Percentiles rank a stretch among this genome's conserved stretches.
phyloP scores from a whole-genome alignment of 53 echinoderm and acorn worm species.

The Antedon mediterranea region DNA sequence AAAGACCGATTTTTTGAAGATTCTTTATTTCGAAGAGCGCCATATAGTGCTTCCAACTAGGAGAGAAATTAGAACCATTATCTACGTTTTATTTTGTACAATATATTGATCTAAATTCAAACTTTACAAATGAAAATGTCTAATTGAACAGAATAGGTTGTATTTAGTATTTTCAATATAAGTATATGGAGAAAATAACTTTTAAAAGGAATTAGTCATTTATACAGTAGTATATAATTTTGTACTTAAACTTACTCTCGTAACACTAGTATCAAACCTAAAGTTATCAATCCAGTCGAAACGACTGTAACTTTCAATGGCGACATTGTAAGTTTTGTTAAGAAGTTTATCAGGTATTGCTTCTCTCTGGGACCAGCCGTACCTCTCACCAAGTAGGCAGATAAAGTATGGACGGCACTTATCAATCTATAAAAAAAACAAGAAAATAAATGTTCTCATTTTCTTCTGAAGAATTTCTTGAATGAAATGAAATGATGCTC shows the following conservation, averaged over 20 bases:
- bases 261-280: conserved; percentile 65
- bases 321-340: conserved; percentile 51
- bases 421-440: conserved; percentile 9
- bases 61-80: too few species aligned
- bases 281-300: conserved; percentile 51
- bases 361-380: conserved; percentile 4
- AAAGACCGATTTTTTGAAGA: conserved; percentile 26
- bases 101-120: too few species aligned
- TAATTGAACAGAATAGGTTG: too few species aligned
- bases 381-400: conserved; percentile 8
- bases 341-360: conserved; percentile 39
- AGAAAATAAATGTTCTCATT: too few species aligned
- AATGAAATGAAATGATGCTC: too few species aligned
- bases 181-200: too few species aligned
- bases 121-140: too few species aligned
- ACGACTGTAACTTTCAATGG: conserved; percentile 30
- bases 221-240: too few species aligned
- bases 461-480: too few species aligned
- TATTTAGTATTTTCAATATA: too few species aligned
- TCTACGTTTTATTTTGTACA: too few species aligned
- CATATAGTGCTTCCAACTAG: conserved; percentile 71
- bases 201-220: too few species aligned
- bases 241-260: conserved; percentile 56
- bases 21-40: conserved; percentile 35
- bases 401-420: conserved; percentile 30